Evolutionary conservation across 1,140 invertebrate genomes (phyloP).

Genomic region (Apocrypta bakeri): DNA sequence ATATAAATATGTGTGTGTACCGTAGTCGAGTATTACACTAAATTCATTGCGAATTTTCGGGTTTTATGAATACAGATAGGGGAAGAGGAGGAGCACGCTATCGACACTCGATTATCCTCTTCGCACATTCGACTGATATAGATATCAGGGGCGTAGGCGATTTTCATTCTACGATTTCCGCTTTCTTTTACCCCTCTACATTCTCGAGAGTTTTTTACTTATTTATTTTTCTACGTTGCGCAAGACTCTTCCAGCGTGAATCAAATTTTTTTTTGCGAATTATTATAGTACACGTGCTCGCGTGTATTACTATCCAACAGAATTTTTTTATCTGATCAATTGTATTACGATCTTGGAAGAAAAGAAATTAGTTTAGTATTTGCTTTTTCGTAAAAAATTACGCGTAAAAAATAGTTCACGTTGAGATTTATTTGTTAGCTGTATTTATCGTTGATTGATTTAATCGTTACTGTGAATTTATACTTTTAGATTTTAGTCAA

Average conservation of each 20-base stretch:
- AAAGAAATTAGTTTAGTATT: no score
- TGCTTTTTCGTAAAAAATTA: no score
- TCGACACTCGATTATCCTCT: conserved; percentile 7
- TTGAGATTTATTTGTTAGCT: no score
- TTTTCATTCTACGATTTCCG: neutral
- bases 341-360: no score
- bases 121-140: neutral
- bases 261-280: no score
- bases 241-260: neutral
- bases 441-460: no score
- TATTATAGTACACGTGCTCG: no score
- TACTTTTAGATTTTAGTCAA: no score
- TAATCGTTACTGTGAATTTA: no score
- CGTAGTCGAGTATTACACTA: neutral
- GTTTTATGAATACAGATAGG: neutral
- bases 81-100: neutral
- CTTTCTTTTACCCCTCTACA: neutral
- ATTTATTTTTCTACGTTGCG: neutral
- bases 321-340: no score
- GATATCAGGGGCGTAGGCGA: neutral
- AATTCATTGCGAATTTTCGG: neutral
- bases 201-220: neutral
- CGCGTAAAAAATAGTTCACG: no score
- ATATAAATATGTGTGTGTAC: neutral
- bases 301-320: no score